phyloP scores from a whole-genome alignment of 1,140 invertebrate genomes.

The Papilio xuthus region DNA sequence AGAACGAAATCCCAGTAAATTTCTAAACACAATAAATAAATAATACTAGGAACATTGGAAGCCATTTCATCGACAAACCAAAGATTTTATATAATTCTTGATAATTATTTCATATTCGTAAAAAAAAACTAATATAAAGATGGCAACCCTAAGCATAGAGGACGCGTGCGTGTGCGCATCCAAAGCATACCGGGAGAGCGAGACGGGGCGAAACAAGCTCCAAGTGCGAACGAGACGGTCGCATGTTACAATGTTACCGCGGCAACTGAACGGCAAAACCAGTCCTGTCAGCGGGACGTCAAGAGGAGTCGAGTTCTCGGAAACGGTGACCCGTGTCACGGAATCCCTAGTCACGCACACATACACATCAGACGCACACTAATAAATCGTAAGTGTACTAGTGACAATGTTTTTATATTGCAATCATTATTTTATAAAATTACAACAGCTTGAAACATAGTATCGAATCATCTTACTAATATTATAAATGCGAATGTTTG shows the following conservation, averaged over 20 bases:
- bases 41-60: no score
- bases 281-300: slow-evolving; percentile 80
- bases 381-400: slow-evolving; percentile 40
- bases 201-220: slow-evolving; percentile 44
- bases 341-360: slow-evolving; percentile 74
- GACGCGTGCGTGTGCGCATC: slow-evolving; percentile 75
- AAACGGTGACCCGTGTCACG: slow-evolving; percentile 81
- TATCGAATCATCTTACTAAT: neutral
- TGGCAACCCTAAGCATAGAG: slow-evolving; percentile 54
- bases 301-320: slow-evolving; percentile 78
- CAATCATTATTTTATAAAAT: slow-evolving; percentile 50
- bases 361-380: slow-evolving; percentile 54
- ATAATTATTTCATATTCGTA: no score
- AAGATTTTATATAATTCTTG: no score
- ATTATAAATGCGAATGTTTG: no score
- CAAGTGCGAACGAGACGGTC: slow-evolving; percentile 55
- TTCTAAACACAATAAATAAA: no score
- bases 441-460: slow-evolving; percentile 13
- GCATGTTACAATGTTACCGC: slow-evolving; percentile 70
- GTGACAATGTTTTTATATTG: slow-evolving; percentile 58
- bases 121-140: neutral
- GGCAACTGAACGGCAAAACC: slow-evolving; percentile 75
- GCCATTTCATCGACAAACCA: no score
- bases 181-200: slow-evolving; percentile 59
- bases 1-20: no score